phyloP scores from a whole-genome alignment of 35 echinoderm and acorn worm genomes.

The Heliocidaris erythrogramma region DNA sequence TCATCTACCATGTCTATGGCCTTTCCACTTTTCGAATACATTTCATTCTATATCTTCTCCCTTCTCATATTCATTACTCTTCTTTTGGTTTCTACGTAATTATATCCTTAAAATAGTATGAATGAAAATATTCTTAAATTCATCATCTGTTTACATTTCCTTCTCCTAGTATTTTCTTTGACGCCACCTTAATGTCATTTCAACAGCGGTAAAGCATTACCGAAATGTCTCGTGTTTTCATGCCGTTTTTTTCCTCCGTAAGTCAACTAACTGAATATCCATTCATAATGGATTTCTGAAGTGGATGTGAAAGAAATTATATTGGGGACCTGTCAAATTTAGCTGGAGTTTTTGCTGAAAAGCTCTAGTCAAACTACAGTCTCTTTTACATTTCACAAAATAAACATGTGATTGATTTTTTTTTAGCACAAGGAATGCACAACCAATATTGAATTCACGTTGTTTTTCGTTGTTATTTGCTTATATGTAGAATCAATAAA shows the following conservation, averaged over 20 bases:
- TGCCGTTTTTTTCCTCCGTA: background rate
- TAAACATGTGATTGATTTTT: no score
- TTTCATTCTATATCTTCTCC: no score
- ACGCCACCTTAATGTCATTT: background rate
- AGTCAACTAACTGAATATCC: background rate
- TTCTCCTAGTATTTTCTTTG: background rate
- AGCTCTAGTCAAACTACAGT: background rate
- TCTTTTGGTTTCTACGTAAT: background rate
- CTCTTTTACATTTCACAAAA: no score
- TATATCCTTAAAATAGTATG: background rate
- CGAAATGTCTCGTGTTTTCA: background rate
- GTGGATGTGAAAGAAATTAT: background rate
- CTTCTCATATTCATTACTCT: no score
- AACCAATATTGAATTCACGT: no score
- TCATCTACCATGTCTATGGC: no score
- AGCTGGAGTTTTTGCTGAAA: background rate
- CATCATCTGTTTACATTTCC: background rate
- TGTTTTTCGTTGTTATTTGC: no score
- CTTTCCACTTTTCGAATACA: no score
- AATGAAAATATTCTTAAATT: background rate
- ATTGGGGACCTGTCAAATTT: background rate
- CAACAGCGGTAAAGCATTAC: background rate
- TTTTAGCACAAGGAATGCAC: no score
- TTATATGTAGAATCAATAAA: no score
- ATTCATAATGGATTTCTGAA: background rate